Base-by-base conservation (phyloP, 92 coral and sea anemone genomes). In the Phenganax marumi region DNA sequence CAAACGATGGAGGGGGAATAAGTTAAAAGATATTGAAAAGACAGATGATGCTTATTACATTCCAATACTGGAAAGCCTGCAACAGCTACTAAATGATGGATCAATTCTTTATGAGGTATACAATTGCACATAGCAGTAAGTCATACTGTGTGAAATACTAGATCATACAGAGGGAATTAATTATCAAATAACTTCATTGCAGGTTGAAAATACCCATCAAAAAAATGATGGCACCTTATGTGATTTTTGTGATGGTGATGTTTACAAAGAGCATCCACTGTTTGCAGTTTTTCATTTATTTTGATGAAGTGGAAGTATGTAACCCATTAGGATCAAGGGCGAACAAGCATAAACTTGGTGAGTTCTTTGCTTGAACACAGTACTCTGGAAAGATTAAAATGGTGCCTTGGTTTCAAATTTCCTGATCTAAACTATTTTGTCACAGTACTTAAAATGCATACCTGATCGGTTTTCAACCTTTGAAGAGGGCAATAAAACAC, bases 231-330 rank as follows among this genome's bases (percentile, higher is more conserved):
- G 81, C 46, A 71, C 75, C 12, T 4, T 86, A 75, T 79, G 81
- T 64, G 91, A 89, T 82, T 89, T 82, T 49, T 89, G 91, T 82
- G 89, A 89, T 72, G 77, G 77, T 72, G 25, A 72, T 23, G 0
- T 49, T 72, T 72, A 48, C 26, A 72, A 72, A 49, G 14, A 51
- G n/a, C 90, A 89, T 68, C 92, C 85, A 22, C 82, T 89, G 70
- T 89, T 88, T 83, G 43, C 92, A 89, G 84, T 53, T 86, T 24
- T 50, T 89, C 21, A 70, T 79, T 4, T 89, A 89, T 61, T 88
- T 76, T 83, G 92, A 89, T 73, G 92, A 89, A 50, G 87, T 89
- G 76, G 92, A 89, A 18, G 83, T 89, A 53, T 86, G 85, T 56
- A 87, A 89, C 66, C 92, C 90, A 75, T 81, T 86, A 47, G 92